These are phyloP conservation scores for silkworm (Bombyx mori) DNA, from an alignment of 1,140 invertebrate genomes.

Conservation along the genomic window DNA sequence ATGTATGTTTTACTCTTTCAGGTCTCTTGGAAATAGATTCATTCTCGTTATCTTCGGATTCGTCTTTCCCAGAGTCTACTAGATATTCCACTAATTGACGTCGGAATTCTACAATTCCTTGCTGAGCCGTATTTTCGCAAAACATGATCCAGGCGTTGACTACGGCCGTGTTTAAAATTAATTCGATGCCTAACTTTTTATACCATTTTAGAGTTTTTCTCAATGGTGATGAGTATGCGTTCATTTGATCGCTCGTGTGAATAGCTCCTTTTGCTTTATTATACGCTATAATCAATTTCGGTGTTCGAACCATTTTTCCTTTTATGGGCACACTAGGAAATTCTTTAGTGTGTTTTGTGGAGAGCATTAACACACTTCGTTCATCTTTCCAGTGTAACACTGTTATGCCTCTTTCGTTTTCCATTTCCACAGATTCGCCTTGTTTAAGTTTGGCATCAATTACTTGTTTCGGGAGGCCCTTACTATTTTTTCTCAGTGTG, in stretches of 20 bases:
- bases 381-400: conserved; percentile 64
- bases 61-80: too few relatives aligned
- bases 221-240: conserved; percentile 33
- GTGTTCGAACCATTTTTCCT: conserved; percentile 24
- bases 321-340: conserved; percentile 19
- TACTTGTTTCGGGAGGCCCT: conserved; percentile 49
- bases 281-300: conserved; percentile 43
- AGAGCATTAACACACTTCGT: conserved; percentile 47
- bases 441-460: conserved; percentile 48
- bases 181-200: conserved; percentile 16
- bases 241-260: conserved; percentile 50
- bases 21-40: too few relatives aligned
- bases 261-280: conserved; percentile 45
- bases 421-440: conserved; percentile 41
- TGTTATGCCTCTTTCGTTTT: conserved; percentile 53
- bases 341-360: conserved; percentile 42
- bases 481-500: conserved; percentile 56
- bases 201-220: conserved; percentile 51
- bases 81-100: too few relatives aligned
- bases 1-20: too few relatives aligned
- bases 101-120: too few relatives aligned
- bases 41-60: too few relatives aligned
- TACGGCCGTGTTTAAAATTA: conserved; percentile 37
- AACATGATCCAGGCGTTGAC: conserved; percentile 32
- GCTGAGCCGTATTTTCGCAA: conserved; percentile 17